phyloP scores from a whole-genome alignment of 2,113 vertebrate genomes.

The Tautogolabrus adspersus region DNA sequence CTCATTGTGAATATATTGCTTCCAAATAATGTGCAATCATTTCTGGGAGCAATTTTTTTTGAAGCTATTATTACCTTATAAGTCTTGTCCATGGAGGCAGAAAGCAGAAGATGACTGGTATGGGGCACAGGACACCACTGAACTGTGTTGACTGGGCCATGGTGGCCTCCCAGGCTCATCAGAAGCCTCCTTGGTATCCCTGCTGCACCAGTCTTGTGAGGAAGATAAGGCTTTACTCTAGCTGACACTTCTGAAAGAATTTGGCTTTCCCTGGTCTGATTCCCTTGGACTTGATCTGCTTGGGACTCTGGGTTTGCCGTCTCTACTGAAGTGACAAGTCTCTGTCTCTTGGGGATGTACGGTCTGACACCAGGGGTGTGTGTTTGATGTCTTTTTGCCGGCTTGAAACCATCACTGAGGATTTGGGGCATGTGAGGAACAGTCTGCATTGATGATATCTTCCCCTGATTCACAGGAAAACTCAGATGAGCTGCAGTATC shows the following conservation, averaged over 20 bases:
- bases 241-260: slow-evolving; percentile 82
- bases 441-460: not conserved
- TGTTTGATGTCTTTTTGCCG: slow-evolving; percentile 63
- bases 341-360: slow-evolving; percentile 90
- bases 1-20: no score
- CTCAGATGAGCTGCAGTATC: slow-evolving; percentile 9
- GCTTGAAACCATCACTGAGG: not conserved
- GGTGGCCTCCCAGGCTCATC: slow-evolving; percentile 85
- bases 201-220: slow-evolving; percentile 72
- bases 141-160: slow-evolving; percentile 88
- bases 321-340: slow-evolving; percentile 62
- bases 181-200: slow-evolving; percentile 85
- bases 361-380: slow-evolving; percentile 82
- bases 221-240: slow-evolving; percentile 87
- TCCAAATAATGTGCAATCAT: not conserved
- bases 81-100: slow-evolving; percentile 95
- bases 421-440: slow-evolving; percentile 17
- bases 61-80: slow-evolving; percentile 88
- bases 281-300: slow-evolving; percentile 12
- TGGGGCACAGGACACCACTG: slow-evolving; percentile 91
- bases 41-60: not conserved
- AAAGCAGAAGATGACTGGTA: slow-evolving; percentile 92
- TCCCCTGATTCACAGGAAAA: slow-evolving; percentile 19
- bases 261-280: slow-evolving; percentile 47
- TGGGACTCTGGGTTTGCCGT: slow-evolving; percentile 1